Base-by-base conservation (phyloP, 2,113 vertebrate genomes). In the Physeter macrocephalus region DNA sequence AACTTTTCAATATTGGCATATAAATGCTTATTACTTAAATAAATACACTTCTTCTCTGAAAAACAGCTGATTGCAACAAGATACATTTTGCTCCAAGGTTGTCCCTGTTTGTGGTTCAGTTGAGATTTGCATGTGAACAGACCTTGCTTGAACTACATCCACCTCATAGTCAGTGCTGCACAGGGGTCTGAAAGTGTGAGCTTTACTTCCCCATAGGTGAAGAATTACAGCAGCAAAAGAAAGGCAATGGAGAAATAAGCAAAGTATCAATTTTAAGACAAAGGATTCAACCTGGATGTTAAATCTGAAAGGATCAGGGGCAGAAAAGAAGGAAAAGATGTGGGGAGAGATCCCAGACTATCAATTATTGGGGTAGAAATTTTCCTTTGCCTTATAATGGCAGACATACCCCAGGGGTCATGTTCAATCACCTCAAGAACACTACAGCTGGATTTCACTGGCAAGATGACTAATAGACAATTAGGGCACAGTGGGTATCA, bases 381-480 rank as follows among this genome's bases (percentile, higher is more conserved):
- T 96, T 95, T 82, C 96, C 82, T 97, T 95, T 85, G 41, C 74
- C 66, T 94, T 88, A 25, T 85, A 93, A 94, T 90, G 85, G 88
- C 82, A 94, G 92, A 81, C 57, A 78, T 54, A 95, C 71, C 82
- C 66, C 31, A 93, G 46, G 84, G 77, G 59, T 94, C 81, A 85
- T 90, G 54, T 94, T 96, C 88, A 94, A 59, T 95, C 69, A 91
- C 77, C 21, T 91, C 29, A 72, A 95, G 90, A 93, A 96, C 67
- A 81, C 69, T 94, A 71, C 57, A 96, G 82, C 84, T 91, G 94
- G 85, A 77, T 29, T 88, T 91, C 94, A 93, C 52, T 96, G 91
- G 77, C 94, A 96, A 95, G 90, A 95, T 95, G 62, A 97, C 84
- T 78, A 86, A 96, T 86, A 91, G 88, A 96, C 91, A 96, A 96